Percentiles rank a stretch among this genome's conserved stretches.
Evolutionary conservation across 1,140 invertebrate species (phyloP).

Genomic region (Drosophila auraria): DNA sequence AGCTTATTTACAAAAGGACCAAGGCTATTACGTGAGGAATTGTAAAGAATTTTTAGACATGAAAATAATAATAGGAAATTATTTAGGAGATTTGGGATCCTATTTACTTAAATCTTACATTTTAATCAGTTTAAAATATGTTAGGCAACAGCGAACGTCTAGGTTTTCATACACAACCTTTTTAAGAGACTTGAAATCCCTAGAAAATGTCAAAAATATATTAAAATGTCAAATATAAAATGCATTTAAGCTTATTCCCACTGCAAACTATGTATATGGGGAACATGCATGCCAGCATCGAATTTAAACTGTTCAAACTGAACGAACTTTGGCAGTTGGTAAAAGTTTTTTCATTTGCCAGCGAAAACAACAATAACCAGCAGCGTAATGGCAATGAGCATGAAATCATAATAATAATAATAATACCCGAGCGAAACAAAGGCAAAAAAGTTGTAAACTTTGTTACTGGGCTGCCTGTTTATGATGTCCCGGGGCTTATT

Average conservation of each 20-base stretch:
- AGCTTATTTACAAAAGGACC: background rate
- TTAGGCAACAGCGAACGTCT: no score
- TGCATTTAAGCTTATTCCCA: background rate
- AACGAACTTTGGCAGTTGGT: slow-evolving; percentile 52
- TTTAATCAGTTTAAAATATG: no score
- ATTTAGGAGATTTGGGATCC: no score
- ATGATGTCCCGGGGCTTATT: slow-evolving; percentile 57
- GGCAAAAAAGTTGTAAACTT: slow-evolving; percentile 63
- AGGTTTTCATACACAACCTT: background rate
- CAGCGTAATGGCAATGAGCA: slow-evolving; percentile 59
- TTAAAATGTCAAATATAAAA: background rate
- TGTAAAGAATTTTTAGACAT: background rate
- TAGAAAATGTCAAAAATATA: no score
- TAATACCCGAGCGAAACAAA: slow-evolving; percentile 36
- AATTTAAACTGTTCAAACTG: slow-evolving; percentile 35
- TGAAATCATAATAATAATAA: slow-evolving; percentile 59
- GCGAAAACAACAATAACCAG: slow-evolving; percentile 55
- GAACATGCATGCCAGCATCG: slow-evolving; percentile 34
- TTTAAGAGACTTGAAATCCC: no score
- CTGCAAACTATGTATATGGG: slow-evolving; percentile 12
- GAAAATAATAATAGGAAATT: no score
- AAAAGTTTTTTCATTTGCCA: slow-evolving; percentile 73
- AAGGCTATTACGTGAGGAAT: background rate
- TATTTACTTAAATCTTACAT: no score
- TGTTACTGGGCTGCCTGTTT: slow-evolving; percentile 40